These are phyloP conservation scores for Cephalopholis sonnerati DNA, from an alignment of 2,113 vertebrate genomes.

Conservation along the genomic window DNA sequence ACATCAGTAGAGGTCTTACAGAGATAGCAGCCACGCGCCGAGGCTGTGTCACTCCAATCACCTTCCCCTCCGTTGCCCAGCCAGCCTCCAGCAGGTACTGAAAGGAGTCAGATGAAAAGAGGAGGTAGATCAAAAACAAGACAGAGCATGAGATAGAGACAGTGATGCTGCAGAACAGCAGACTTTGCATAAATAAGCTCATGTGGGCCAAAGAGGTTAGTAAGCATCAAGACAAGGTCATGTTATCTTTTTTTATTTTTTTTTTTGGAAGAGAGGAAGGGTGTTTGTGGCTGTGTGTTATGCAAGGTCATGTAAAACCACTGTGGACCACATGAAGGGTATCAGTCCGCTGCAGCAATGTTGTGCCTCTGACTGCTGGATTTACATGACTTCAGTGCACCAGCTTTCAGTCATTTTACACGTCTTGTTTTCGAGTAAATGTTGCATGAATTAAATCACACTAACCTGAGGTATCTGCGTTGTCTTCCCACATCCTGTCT, in stretches of 20 bases:
- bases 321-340: constrained; percentile 21
- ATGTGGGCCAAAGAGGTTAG: constrained; percentile 40
- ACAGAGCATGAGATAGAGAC: constrained; percentile 2
- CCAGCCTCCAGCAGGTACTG: constrained; percentile 98
- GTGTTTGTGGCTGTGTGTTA: no score
- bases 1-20: constrained; percentile 84
- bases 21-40: constrained; percentile 96
- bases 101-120: constrained; percentile 25
- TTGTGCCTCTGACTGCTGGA: background rate
- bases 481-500: constrained; percentile 98
- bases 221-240: constrained; percentile 67
- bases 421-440: background rate
- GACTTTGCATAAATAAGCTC: constrained; percentile 62
- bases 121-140: constrained; percentile 7
- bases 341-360: constrained; percentile 39
- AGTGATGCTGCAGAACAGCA: constrained; percentile 43
- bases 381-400: constrained; percentile 3
- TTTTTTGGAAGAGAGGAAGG: no score
- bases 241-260: background rate
- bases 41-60: constrained; percentile 97
- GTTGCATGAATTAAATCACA: background rate
- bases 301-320: constrained; percentile 58
- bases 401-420: background rate
- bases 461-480: constrained; percentile 97
- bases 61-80: constrained; percentile 95